Percentiles rank a stretch among this genome's conserved stretches.
These are phyloP conservation scores for Argentina silus DNA, from an alignment of 2,797 vertebrate genomes.

Conservation along the genomic window DNA sequence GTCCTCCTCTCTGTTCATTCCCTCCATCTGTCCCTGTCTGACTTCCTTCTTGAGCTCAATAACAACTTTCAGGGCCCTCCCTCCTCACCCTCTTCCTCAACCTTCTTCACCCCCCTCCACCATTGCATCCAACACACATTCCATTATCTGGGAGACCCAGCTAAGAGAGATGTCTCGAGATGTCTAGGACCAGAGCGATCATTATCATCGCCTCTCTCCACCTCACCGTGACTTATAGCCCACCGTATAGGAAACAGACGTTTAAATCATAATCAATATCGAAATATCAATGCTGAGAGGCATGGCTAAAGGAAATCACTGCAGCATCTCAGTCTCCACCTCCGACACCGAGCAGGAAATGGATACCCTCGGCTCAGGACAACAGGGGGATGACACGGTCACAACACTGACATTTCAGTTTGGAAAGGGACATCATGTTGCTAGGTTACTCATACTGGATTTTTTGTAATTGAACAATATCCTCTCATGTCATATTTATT, in stretches of 20 bases:
- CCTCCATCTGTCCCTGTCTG: slow-evolving; percentile 61
- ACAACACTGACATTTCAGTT: neutral
- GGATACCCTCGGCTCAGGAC: neutral
- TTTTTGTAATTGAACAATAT: neutral
- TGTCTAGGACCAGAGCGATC: slow-evolving; percentile 67
- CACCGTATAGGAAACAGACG: slow-evolving; percentile 72
- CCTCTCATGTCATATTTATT: too few species aligned
- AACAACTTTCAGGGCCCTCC: slow-evolving; percentile 64
- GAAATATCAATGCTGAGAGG: slow-evolving; percentile 67
- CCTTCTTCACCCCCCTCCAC: slow-evolving; percentile 48
- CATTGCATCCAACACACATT: slow-evolving; percentile 70
- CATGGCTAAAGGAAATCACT: slow-evolving; percentile 67
- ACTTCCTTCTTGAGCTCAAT: slow-evolving; percentile 66
- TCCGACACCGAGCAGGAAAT: neutral
- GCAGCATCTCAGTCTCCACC: slow-evolving; percentile 3
- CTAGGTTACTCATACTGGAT: neutral
- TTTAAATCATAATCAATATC: slow-evolving; percentile 81
- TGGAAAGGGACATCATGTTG: neutral
- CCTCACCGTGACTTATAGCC: slow-evolving; percentile 66
- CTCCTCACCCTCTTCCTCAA: slow-evolving; percentile 30
- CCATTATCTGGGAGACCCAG: slow-evolving; percentile 66
- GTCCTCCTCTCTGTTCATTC: slow-evolving; percentile 54
- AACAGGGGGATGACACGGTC: neutral
- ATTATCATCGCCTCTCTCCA: slow-evolving; percentile 71
- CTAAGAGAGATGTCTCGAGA: slow-evolving; percentile 71